A percentile compares a stretch with the other conserved stretches of the same genome.
Evolutionary conservation across 2,888 invertebrate genomes (phyloP).

Genomic region (Schizaphis graminum): DNA sequence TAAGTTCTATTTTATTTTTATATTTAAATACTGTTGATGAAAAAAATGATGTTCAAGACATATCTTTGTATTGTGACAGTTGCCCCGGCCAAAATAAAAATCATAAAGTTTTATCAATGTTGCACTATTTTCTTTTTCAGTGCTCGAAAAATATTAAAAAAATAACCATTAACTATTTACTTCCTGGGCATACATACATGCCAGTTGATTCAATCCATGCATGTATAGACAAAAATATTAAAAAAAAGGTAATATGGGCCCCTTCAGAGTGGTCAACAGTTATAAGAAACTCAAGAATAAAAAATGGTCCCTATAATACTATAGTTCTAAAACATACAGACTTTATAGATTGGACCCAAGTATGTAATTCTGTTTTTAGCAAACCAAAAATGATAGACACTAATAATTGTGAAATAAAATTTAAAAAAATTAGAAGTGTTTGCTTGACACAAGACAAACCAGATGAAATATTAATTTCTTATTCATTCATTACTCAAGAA

Average conservation of each 20-base stretch:
- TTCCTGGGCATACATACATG: constrained; percentile 70
- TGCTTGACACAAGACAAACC: background rate
- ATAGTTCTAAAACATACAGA: constrained; percentile 23
- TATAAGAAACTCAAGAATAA: constrained; percentile 60
- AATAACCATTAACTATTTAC: constrained; percentile 69
- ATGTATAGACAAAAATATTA: constrained; percentile 70
- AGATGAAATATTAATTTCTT: constrained; percentile 3
- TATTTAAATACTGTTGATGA: constrained; percentile 42
- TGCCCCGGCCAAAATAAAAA: constrained; percentile 68
- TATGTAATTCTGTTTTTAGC: constrained; percentile 7
- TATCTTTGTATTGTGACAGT: constrained; percentile 67
- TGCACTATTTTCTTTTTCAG: background rate
- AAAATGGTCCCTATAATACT: constrained; percentile 33
- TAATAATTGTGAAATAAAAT: background rate
- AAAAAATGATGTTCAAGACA: background rate
- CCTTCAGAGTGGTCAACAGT: constrained; percentile 68
- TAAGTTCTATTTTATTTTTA: constrained; percentile 49
- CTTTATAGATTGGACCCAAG: constrained; percentile 43
- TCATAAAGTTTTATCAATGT: constrained; percentile 58
- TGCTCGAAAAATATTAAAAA: constrained; percentile 11
- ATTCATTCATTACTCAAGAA: background rate
- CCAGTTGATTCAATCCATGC: constrained; percentile 70
- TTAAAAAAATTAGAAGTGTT: background rate
- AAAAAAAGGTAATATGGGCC: constrained; percentile 68
- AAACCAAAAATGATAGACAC: background rate